phyloP scores from a whole-genome alignment of 2,888 invertebrate genomes.

The Campopleginae sp. region DNA sequence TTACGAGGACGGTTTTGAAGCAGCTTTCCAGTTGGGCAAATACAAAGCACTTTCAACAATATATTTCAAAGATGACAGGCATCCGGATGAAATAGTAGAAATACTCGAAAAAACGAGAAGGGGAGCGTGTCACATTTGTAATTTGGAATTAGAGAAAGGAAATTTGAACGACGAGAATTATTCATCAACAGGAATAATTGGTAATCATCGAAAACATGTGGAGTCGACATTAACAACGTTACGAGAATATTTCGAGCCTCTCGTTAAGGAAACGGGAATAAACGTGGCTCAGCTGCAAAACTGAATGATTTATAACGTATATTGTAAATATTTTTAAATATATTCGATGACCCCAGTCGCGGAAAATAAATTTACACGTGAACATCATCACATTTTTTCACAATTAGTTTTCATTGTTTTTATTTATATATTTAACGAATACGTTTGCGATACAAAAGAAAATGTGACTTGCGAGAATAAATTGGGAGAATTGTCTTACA shows the following conservation, averaged over 20 bases:
- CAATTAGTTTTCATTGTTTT: conserved; percentile 60
- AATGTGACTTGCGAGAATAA: conserved; percentile 46
- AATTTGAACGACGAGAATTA: conserved; percentile 38
- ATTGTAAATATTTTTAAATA: conserved; percentile 44
- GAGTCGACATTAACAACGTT: conserved; percentile 74
- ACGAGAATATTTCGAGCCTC: conserved; percentile 75
- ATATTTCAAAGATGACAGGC: conserved; percentile 69
- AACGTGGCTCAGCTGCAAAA: conserved; percentile 47
- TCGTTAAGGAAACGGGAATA: conserved; percentile 69
- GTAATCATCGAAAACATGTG: conserved; percentile 77
- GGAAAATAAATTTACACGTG: conserved; percentile 63
- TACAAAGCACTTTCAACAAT: conserved; percentile 81
- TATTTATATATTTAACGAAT: conserved; percentile 45
- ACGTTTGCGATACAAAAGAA: conserved; percentile 65
- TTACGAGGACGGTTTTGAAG: conserved; percentile 88
- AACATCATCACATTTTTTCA: neutral
- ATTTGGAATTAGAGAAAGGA: conserved; percentile 60
- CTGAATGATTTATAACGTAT: conserved; percentile 40
- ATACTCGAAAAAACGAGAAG: conserved; percentile 76
- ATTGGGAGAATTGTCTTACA: conserved; percentile 86
- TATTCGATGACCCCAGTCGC: conserved; percentile 55
- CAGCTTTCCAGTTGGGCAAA: conserved; percentile 87
- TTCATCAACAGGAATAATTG: conserved; percentile 74
- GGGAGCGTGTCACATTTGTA: conserved; percentile 79
- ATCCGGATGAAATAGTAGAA: conserved; percentile 73